A percentile compares a stretch with the other conserved stretches of the same genome.
phyloP scores from a whole-genome alignment of 1,140 invertebrate genomes.

The Ridgeia piscesae region DNA sequence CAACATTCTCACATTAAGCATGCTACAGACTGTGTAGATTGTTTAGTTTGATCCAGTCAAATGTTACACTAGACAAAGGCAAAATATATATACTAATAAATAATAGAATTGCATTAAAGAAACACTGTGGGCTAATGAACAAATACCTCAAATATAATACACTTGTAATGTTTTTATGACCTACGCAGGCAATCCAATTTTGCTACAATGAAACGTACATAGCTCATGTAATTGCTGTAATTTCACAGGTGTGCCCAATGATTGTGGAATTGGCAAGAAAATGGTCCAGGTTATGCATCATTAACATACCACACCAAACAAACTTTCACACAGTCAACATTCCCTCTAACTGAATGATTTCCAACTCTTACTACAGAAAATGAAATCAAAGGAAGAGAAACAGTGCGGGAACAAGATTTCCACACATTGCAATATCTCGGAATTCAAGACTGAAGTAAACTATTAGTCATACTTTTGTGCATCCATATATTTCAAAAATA shows the following conservation, averaged over 20 bases:
- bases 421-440: neutral
- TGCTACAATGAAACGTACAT: neutral
- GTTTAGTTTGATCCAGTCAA: neutral
- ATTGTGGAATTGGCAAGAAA: neutral
- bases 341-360: neutral
- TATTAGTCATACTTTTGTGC: too few species aligned
- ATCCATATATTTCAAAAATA: too few species aligned
- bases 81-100: neutral
- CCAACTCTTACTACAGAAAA: neutral
- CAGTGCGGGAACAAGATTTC: neutral
- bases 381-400: neutral
- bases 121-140: neutral
- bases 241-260: neutral
- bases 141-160: neutral
- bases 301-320: neutral
- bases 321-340: neutral
- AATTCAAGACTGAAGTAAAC: too few species aligned
- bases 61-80: neutral
- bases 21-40: neutral
- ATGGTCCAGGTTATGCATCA: neutral
- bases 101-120: neutral
- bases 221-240: neutral
- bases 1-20: neutral
- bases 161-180: too few species aligned
- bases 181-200: neutral